Percentiles rank a stretch among this genome's conserved stretches.
These are phyloP conservation scores for Drosophila prosaltans DNA, from an alignment of 1,140 invertebrate genomes.

Conservation along the genomic window DNA sequence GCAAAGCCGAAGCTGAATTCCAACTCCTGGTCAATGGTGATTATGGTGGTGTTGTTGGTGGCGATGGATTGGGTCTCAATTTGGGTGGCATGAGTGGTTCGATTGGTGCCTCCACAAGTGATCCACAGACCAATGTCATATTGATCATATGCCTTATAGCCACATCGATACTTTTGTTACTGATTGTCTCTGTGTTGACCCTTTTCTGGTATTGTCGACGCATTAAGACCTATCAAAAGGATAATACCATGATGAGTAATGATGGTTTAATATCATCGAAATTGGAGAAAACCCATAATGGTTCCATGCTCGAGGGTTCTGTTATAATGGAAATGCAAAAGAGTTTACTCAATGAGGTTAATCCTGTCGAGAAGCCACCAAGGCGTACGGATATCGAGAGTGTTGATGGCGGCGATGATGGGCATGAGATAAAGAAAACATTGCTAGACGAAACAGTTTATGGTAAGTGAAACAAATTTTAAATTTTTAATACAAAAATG, in stretches of 20 bases:
- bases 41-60: slow-evolving; percentile 82
- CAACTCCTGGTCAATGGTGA: slow-evolving; percentile 87
- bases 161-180: slow-evolving; percentile 85
- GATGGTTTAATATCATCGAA: slow-evolving; percentile 80
- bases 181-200: slow-evolving; percentile 87
- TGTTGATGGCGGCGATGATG: slow-evolving; percentile 88
- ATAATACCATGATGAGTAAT: slow-evolving; percentile 80
- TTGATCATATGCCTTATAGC: slow-evolving; percentile 84
- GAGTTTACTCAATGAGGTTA: slow-evolving; percentile 90
- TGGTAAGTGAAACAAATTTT: slow-evolving; percentile 85
- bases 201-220: slow-evolving; percentile 88
- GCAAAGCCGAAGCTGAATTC: slow-evolving; percentile 88
- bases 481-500: too few species aligned
- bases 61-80: slow-evolving; percentile 43
- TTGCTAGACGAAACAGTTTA: slow-evolving; percentile 89
- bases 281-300: slow-evolving; percentile 86
- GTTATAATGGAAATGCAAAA: slow-evolving; percentile 90
- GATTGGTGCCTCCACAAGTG: slow-evolving; percentile 68
- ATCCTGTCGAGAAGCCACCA: slow-evolving; percentile 91
- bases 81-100: slow-evolving; percentile 52
- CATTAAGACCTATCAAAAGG: slow-evolving; percentile 85
- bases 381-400: slow-evolving; percentile 88
- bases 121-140: slow-evolving; percentile 83
- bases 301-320: slow-evolving; percentile 85
- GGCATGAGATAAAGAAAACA: slow-evolving; percentile 90